These are phyloP conservation scores for Morus bassanus DNA, from an alignment of 2,797 vertebrate species.

Conservation along the genomic window DNA sequence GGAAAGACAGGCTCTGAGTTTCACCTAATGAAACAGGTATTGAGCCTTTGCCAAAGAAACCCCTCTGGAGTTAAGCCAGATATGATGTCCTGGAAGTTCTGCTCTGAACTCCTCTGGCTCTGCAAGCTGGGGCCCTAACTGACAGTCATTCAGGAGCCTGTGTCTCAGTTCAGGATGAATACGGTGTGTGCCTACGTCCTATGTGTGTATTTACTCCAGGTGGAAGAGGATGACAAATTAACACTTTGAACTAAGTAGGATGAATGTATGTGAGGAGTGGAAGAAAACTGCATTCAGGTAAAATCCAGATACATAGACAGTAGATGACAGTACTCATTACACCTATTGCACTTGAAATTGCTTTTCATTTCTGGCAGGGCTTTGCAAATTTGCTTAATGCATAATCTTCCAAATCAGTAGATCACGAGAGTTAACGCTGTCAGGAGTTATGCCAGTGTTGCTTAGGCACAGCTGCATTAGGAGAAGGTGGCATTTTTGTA, in stretches of 20 bases:
- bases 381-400: conserved; percentile 35
- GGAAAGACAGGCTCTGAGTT: neutral
- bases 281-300: conserved; percentile 52
- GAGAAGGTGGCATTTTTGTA: neutral
- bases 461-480: neutral
- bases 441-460: neutral
- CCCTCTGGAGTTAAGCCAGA: neutral
- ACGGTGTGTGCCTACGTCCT: neutral
- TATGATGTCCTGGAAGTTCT: neutral
- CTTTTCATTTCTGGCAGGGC: conserved; percentile 26
- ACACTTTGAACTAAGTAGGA: conserved; percentile 49
- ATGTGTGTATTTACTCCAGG: neutral
- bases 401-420: neutral
- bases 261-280: conserved; percentile 3
- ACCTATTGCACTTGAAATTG: conserved; percentile 13
- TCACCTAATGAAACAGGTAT: neutral
- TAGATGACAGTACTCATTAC: conserved; percentile 23
- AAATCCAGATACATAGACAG: conserved; percentile 12
- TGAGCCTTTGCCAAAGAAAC: neutral
- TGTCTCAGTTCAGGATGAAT: conserved; percentile 42
- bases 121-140: neutral
- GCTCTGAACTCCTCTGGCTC: neutral
- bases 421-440: neutral
- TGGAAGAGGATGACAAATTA: conserved; percentile 33
- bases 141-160: neutral